phyloP scores from a whole-genome alignment of 1,140 invertebrate genomes.

The Stenopsyche tienmushanensis region DNA sequence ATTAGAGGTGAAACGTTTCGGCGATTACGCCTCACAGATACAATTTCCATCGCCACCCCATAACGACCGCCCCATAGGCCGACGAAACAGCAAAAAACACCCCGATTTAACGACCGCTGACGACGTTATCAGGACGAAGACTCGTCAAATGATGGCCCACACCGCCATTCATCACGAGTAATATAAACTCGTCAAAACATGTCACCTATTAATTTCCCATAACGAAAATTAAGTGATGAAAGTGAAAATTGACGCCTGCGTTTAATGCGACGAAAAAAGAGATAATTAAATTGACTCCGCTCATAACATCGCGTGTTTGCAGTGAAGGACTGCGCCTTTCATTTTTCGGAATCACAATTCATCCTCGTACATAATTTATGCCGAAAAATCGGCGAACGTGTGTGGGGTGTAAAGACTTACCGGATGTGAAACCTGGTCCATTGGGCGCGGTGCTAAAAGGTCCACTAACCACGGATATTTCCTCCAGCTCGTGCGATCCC shows the following conservation, averaged over 20 bases:
- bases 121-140: not conserved
- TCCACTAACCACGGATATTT: constrained; percentile 39
- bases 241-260: constrained; percentile 11
- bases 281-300: too few relatives aligned
- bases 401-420: too few relatives aligned
- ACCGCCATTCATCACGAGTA: not conserved
- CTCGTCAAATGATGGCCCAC: too few relatives aligned
- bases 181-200: constrained; percentile 18
- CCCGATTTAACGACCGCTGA: not conserved
- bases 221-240: constrained; percentile 18
- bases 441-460: constrained; percentile 37
- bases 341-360: not conserved
- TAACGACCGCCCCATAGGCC: not conserved
- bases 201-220: constrained; percentile 25
- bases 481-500: constrained; percentile 41
- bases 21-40: too few relatives aligned
- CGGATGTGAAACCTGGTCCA: constrained; percentile 39
- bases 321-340: not conserved
- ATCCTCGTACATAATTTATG: too few relatives aligned
- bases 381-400: too few relatives aligned
- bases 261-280: not conserved
- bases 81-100: not conserved
- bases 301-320: not conserved
- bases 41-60: too few relatives aligned
- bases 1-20: not conserved